Percentiles rank a stretch among this genome's conserved stretches.
Evolutionary conservation across 2,797 vertebrate species (phyloP).

Genomic region (Sebastes umbrosus): DNA sequence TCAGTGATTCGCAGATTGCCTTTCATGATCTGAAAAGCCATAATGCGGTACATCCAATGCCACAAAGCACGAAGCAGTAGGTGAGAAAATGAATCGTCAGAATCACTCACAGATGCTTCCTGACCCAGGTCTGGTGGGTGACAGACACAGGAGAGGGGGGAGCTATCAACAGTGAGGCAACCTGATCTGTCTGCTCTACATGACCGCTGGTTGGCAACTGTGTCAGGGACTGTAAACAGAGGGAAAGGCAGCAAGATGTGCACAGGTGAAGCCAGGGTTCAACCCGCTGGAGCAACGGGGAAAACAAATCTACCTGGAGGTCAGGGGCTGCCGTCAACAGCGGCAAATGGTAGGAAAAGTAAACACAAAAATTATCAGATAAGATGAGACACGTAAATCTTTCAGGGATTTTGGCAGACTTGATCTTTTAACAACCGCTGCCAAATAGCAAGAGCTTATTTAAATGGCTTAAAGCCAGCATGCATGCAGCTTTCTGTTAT

Average conservation of each 20-base stretch:
- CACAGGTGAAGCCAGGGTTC: slow-evolving; percentile 18
- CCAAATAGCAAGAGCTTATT: not conserved
- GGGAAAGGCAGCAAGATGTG: not conserved
- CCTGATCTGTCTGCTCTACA: slow-evolving; percentile 30
- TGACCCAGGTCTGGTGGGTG: not conserved
- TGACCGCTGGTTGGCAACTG: slow-evolving; percentile 11
- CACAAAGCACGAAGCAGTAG: not conserved
- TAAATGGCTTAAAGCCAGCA: slow-evolving; percentile 15
- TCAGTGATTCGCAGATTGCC: not conserved
- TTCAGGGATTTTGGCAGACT: slow-evolving; percentile 1
- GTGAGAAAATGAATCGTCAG: not conserved
- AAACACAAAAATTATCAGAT: slow-evolving; percentile 11
- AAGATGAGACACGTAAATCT: slow-evolving; percentile 24
- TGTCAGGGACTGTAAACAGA: slow-evolving; percentile 35
- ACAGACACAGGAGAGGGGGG: not conserved
- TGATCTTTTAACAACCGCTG: not conserved
- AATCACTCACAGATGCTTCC: not conserved
- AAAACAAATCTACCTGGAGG: slow-evolving; percentile 3
- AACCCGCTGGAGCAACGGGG: not conserved
- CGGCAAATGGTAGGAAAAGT: not conserved
- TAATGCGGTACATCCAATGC: not conserved
- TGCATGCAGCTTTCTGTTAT: not conserved
- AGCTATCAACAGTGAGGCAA: slow-evolving; percentile 2
- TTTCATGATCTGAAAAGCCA: not conserved
- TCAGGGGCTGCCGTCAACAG: not conserved